These are phyloP conservation scores for Piscicola geometra DNA, from an alignment of 2,888 invertebrate genomes.

Conservation along the genomic window DNA sequence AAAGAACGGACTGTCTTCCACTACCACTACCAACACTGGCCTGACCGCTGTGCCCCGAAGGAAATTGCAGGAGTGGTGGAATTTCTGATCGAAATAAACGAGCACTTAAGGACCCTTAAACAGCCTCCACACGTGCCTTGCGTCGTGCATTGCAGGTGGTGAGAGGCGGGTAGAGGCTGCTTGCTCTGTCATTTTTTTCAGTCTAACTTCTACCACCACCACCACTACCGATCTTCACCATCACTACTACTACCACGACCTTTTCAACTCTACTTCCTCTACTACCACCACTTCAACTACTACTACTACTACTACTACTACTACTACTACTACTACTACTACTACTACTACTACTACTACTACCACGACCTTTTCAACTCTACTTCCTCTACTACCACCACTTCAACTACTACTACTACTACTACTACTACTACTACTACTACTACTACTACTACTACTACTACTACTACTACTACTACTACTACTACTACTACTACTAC, in stretches of 20 bases:
- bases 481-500: not conserved
- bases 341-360: conserved; percentile 13
- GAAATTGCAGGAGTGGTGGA: conserved; percentile 87
- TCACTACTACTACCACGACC: too few species aligned
- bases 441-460: conserved; percentile 14
- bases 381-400: conserved; percentile 13
- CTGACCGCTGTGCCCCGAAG: conserved; percentile 90
- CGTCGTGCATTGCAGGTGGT: conserved; percentile 71
- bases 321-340: conserved; percentile 24
- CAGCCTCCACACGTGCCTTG: conserved; percentile 65
- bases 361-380: not conserved
- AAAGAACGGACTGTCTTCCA: conserved; percentile 64
- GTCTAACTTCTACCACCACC: too few species aligned
- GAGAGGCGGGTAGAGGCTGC: not conserved
- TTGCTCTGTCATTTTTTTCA: too few species aligned
- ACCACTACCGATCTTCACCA: too few species aligned
- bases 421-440: not conserved
- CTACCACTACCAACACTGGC: conserved; percentile 70
- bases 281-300: not conserved
- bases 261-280: too few species aligned
- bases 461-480: not conserved
- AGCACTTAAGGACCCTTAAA: conserved; percentile 62
- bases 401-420: conserved; percentile 15
- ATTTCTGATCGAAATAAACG: conserved; percentile 77
- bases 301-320: conserved; percentile 24